Evolutionary conservation across 2,797 vertebrate genomes (phyloP).

Genomic region (Cynopterus sphinx): DNA sequence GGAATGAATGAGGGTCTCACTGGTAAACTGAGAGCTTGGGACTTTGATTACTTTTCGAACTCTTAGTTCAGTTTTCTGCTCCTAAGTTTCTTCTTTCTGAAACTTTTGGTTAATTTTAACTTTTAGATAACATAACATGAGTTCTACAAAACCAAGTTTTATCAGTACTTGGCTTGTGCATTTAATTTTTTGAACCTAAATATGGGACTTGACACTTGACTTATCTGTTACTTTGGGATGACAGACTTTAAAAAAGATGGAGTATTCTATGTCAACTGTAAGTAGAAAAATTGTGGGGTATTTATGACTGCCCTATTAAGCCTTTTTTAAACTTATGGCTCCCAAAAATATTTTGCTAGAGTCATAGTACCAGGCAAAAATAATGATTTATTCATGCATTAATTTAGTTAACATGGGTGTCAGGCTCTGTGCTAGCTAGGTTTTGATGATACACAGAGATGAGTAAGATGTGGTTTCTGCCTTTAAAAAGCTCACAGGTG

Average conservation of each 20-base stretch:
- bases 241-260: neutral
- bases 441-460: conserved; percentile 7
- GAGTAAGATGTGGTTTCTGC: neutral
- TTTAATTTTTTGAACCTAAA: conserved; percentile 29
- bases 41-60: conserved; percentile 17
- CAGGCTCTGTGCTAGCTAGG: neutral
- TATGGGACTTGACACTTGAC: neutral
- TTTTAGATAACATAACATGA: conserved; percentile 23
- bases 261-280: neutral
- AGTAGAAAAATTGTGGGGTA: neutral
- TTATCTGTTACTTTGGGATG: neutral
- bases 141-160: neutral
- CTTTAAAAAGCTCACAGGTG: neutral
- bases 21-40: neutral
- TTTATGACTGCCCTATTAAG: conserved; percentile 21
- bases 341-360: conserved; percentile 6
- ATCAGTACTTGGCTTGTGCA: neutral
- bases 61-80: conserved; percentile 25
- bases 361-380: conserved; percentile 1
- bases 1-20: conserved; percentile 8
- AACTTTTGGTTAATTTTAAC: conserved; percentile 35
- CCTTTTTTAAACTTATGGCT: conserved; percentile 24
- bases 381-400: neutral
- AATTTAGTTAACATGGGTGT: conserved; percentile 10
- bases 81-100: neutral